Evolutionary conservation across 2,888 invertebrate genomes (phyloP).

Genomic region (Amaurobius ferox): DNA sequence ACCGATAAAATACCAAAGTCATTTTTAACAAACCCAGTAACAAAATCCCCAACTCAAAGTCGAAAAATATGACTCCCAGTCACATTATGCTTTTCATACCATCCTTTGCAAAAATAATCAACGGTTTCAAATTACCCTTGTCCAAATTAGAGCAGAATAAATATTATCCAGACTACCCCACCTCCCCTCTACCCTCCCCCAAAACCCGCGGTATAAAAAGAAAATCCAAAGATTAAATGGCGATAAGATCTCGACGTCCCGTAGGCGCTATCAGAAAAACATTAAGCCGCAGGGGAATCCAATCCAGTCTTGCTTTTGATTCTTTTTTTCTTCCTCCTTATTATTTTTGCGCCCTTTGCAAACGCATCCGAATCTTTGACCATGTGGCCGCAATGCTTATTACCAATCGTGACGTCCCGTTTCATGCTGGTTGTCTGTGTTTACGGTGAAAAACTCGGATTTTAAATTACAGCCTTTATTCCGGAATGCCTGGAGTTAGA

Average conservation of each 20-base stretch:
- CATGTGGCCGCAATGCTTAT: constrained; percentile 4
- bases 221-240: not conserved
- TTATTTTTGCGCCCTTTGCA: not conserved
- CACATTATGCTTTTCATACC: constrained; percentile 14
- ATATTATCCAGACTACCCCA: constrained; percentile 1
- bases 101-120: constrained; percentile 11
- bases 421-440: not conserved
- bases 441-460: constrained; percentile 20
- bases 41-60: not conserved
- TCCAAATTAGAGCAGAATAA: constrained; percentile 16
- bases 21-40: constrained; percentile 8
- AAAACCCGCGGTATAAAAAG: not conserved
- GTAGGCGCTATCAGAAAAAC: constrained; percentile 51
- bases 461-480: constrained; percentile 44
- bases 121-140: constrained; percentile 16
- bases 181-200: not conserved
- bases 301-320: constrained; percentile 27
- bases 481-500: constrained; percentile 4
- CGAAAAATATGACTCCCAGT: not conserved
- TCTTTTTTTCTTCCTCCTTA: constrained; percentile 12
- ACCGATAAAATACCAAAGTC: not conserved
- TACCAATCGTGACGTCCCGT: constrained; percentile 37
- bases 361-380: constrained; percentile 1
- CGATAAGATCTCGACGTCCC: constrained; percentile 13
- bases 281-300: constrained; percentile 35